A percentile compares a stretch with the other conserved stretches of the same genome.
Evolutionary conservation across 2,888 invertebrate species (phyloP).

Genomic region (Halictus ligatus): DNA sequence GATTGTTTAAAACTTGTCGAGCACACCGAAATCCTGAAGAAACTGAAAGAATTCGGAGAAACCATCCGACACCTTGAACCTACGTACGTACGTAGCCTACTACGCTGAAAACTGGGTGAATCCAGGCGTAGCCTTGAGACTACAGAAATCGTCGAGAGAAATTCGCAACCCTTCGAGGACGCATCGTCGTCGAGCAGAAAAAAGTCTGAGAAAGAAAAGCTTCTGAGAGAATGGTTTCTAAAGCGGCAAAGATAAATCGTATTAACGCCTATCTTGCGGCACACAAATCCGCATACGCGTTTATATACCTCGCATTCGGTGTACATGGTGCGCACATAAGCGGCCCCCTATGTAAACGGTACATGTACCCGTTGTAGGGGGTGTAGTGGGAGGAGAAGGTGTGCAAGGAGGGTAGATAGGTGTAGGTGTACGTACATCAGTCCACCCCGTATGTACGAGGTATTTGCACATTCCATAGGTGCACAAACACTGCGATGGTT

Average conservation of each 20-base stretch:
- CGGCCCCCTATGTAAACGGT: constrained; percentile 12
- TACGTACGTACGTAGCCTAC: too few species aligned
- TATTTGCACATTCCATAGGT: constrained; percentile 62
- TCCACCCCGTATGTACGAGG: constrained; percentile 13
- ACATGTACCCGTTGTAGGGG: background rate
- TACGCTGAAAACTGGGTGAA: too few species aligned
- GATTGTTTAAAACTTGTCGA: too few species aligned
- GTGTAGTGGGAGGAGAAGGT: background rate
- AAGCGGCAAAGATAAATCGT: constrained; percentile 58
- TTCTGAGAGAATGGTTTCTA: constrained; percentile 2
- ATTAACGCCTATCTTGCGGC: constrained; percentile 51
- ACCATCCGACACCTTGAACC: too few species aligned
- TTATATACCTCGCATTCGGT: constrained; percentile 3
- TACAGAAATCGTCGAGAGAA: too few species aligned
- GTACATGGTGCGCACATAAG: constrained; percentile 27
- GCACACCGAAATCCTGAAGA: too few species aligned
- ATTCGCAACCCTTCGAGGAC: background rate
- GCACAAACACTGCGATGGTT: constrained; percentile 34
- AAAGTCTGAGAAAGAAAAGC: background rate
- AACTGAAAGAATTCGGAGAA: too few species aligned
- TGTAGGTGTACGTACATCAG: background rate
- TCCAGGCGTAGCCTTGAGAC: too few species aligned
- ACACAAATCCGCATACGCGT: constrained; percentile 8
- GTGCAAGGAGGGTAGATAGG: background rate
- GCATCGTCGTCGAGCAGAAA: too few species aligned